These are phyloP conservation scores for Halichondria panicea DNA, from an alignment of 37 sponge, comb jelly and placozoan genomes.

Conservation along the genomic window DNA sequence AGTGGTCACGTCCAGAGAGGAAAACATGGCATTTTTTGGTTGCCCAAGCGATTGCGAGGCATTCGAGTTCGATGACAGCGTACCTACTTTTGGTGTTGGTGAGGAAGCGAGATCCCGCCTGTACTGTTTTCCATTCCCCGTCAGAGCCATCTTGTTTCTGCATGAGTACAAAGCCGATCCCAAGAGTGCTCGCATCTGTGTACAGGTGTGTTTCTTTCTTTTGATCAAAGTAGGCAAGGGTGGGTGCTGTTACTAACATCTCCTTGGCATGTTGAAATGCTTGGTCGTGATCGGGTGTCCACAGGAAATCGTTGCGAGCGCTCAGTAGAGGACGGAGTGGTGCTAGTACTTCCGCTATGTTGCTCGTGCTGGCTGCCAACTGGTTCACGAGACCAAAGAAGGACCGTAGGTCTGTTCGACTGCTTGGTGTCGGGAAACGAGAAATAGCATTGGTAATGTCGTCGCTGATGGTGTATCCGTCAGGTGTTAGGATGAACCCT, in stretches of 20 bases:
- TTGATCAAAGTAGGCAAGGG: constrained; percentile 31
- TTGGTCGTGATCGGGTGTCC: constrained; percentile 14
- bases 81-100: constrained; percentile 30
- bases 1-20: constrained; percentile 35
- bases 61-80: constrained; percentile 47
- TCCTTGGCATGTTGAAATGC: constrained; percentile 33
- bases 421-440: constrained; percentile 36
- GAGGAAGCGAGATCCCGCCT: constrained; percentile 42
- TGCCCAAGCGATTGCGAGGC: constrained; percentile 46
- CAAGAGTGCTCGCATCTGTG: constrained; percentile 42
- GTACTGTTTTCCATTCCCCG: constrained; percentile 12
- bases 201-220: constrained; percentile 39
- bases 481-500: constrained; percentile 8
- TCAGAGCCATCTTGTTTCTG: constrained; percentile 4
- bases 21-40: constrained; percentile 34
- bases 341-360: constrained; percentile 5
- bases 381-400: constrained; percentile 55
- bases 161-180: constrained; percentile 33
- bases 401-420: constrained; percentile 38
- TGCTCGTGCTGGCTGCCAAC: constrained; percentile 8
- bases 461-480: constrained; percentile 14
- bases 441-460: constrained; percentile 35
- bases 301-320: constrained; percentile 49
- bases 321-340: constrained; percentile 33
- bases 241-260: constrained; percentile 14